phyloP scores from a whole-genome alignment of 2,797 vertebrate species.

The Sebastes reedi region DNA sequence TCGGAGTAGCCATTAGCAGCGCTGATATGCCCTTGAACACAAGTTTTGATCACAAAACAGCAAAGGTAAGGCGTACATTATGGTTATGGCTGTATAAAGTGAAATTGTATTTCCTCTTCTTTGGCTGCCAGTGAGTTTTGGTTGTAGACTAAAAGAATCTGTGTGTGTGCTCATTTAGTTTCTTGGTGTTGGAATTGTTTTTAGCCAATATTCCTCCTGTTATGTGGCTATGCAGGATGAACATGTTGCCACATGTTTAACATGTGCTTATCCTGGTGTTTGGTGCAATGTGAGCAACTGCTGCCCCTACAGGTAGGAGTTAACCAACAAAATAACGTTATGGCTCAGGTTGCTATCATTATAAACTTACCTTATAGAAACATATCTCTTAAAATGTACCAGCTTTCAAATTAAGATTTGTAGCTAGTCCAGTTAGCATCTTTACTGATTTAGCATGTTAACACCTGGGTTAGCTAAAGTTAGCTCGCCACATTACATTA shows the following conservation, averaged over 20 bases:
- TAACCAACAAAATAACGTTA: accelerated
- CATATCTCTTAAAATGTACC: too few relatives aligned
- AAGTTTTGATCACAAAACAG: not conserved
- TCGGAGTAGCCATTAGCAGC: not conserved
- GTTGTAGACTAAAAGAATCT: not conserved
- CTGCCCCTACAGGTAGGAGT: accelerated
- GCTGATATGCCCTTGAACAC: not conserved
- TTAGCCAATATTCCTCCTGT: accelerated
- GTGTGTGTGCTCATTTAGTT: not conserved
- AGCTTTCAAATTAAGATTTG: too few relatives aligned
- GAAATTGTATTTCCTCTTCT: not conserved
- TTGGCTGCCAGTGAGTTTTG: not conserved
- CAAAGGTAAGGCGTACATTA: not conserved
- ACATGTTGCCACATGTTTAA: too few relatives aligned
- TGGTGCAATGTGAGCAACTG: not conserved
- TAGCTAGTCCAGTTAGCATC: too few relatives aligned
- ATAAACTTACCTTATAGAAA: too few relatives aligned
- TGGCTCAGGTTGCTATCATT: too few relatives aligned
- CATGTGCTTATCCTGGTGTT: not conserved
- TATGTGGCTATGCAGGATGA: not conserved
- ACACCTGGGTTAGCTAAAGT: too few relatives aligned
- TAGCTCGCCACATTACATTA: too few relatives aligned
- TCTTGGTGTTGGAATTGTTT: not conserved
- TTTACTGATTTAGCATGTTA: too few relatives aligned
- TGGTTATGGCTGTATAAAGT: not conserved